Evolutionary conservation across 2,888 invertebrate genomes (phyloP), one percentile per base, ranked within the genome.

Genomic region (Drosophila mimetica): DNA sequence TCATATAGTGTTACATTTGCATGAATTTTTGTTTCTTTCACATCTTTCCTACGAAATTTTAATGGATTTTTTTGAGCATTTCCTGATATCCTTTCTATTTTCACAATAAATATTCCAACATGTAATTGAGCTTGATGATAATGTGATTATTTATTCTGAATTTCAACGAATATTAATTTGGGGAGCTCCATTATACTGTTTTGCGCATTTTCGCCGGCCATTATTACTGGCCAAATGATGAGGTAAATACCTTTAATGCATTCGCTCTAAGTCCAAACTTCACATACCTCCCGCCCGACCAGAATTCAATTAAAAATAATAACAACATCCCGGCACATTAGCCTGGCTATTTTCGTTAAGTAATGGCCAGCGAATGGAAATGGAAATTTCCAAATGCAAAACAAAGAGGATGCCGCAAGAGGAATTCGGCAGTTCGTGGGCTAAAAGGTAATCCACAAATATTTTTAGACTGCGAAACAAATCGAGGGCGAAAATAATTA

Each of bases 301-400:
- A 18, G 70, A 71, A 74, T 71, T 55, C 83, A 83, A 83, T 79
- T 86, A 76, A 72, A 83, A 86, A 82, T 85, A 82, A 79, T 74
- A 80, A 79, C 74, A 79, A 46, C 57, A 64, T 50, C 48, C 28
- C 9, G 42, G 48, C 48, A 54, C 66, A 65, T 64, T 41, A 36
- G 44, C n/a, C n/a, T 20, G 41, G 30, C 32, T n/a, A 47, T 53
- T 65, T 54, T 34, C 55, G 58, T 63, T 60, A 69, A 77, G 67
- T 77, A 82, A 78, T 59, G 63, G 42, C 30, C 50, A 18, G 41
- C 41, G 48, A 65, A 71, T 65, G 47, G 39, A 54, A 66, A 58
- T 78, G 60, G 16, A 44, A 64, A 66, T 66, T 48, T 14, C 18
- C 32, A 60, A 71, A 70, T 74, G 34, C 25, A 36, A 52, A 41